Conservation (phyloP, 35 echinoderm and acorn worm genomes). For the Lytechinus pictus region DNA sequence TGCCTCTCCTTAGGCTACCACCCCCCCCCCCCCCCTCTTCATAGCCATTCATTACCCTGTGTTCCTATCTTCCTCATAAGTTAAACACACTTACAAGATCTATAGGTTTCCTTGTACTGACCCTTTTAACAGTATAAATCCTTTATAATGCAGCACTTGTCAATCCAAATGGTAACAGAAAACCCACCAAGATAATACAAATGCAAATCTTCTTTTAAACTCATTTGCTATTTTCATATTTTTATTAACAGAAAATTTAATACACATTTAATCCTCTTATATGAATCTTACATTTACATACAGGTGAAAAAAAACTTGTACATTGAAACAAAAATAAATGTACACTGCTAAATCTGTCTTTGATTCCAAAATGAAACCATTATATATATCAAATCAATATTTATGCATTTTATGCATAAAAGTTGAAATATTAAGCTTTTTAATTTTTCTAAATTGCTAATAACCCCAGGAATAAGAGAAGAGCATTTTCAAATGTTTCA, state of each 20-base stretch:
- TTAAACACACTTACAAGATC: too few relatives aligned
- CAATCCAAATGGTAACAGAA: too few relatives aligned
- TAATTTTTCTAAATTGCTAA: background rate
- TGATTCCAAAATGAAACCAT: background rate
- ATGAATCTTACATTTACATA: constrained; percentile 11
- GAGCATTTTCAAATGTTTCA: background rate
- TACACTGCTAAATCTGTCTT: background rate
- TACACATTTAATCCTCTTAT: background rate
- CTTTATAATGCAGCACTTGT: too few relatives aligned
- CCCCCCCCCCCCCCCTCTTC: background rate
- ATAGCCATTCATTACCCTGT: background rate
- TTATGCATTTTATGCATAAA: constrained; percentile 20
- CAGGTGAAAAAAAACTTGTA: background rate
- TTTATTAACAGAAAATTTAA: constrained; percentile 21
- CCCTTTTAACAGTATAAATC: too few relatives aligned
- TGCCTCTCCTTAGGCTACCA: background rate
- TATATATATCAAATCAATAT: constrained; percentile 8
- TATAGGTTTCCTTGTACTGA: too few relatives aligned
- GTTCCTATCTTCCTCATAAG: background rate
- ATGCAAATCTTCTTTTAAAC: background rate
- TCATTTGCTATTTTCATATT: background rate
- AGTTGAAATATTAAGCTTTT: background rate
- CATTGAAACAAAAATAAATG: background rate
- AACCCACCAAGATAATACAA: background rate
- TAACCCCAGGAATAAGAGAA: background rate